Evolutionary conservation across 2,113 vertebrate species (phyloP).

Genomic region (Phalacrocorax aristotelis): DNA sequence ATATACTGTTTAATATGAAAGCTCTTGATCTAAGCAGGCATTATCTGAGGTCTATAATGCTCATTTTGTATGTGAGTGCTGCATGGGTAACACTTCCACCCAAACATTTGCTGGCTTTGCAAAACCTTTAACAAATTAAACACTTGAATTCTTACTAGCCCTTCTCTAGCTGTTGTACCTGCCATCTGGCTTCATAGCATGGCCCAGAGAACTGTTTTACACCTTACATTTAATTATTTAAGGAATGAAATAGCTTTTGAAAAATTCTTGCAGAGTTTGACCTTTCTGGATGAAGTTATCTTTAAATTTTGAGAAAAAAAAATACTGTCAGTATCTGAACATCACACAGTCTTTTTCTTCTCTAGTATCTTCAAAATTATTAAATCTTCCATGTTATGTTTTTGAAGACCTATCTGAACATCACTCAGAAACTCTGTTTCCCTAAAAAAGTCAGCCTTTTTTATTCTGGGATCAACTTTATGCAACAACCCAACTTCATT

Average conservation of each 20-base stretch:
- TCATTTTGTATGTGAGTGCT: constrained; percentile 68
- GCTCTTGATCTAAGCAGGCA: constrained; percentile 69
- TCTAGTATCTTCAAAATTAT: constrained; percentile 48
- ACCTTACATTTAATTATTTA: constrained; percentile 70
- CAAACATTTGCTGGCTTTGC: constrained; percentile 63
- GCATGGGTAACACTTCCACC: constrained; percentile 48
- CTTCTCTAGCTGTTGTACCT: constrained; percentile 50
- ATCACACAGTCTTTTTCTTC: constrained; percentile 66
- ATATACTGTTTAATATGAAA: constrained; percentile 29
- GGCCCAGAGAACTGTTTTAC: constrained; percentile 15
- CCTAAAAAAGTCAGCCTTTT: constrained; percentile 66
- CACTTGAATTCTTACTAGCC: constrained; percentile 64
- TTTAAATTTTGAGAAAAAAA: constrained; percentile 60
- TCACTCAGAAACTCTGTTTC: constrained; percentile 42
- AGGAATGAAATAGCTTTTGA: background rate
- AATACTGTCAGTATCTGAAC: constrained; percentile 37
- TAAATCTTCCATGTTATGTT: constrained; percentile 70
- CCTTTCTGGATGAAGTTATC: constrained; percentile 63
- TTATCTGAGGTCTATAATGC: constrained; percentile 75
- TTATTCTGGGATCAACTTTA: constrained; percentile 73
- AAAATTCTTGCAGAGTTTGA: constrained; percentile 60
- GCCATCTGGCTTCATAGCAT: constrained; percentile 70
- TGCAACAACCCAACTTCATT: constrained; percentile 49
- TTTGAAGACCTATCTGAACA: constrained; percentile 61
- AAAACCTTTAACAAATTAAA: constrained; percentile 48